Conservation (phyloP, 2,888 invertebrate genomes). For the Brachyopa scutellaris region DNA sequence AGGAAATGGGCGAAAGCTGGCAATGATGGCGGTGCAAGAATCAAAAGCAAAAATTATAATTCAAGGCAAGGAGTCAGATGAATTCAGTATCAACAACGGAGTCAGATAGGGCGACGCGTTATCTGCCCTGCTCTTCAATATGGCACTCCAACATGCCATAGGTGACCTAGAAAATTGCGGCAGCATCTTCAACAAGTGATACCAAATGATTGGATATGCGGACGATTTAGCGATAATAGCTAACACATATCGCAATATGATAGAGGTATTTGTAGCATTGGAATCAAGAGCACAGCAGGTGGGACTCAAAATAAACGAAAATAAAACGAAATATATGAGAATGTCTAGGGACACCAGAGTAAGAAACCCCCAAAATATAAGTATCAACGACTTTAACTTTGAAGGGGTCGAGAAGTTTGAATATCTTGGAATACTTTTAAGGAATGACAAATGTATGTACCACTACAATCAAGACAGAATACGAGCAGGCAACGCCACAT, state of each 20-base stretch:
- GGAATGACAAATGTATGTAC: not conserved
- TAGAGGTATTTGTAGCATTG: not conserved
- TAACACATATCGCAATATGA: not conserved
- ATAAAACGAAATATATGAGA: too few species aligned
- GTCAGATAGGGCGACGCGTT: too few species aligned
- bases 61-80: too few species aligned
- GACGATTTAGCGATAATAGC: not conserved
- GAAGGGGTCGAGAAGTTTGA: slow-evolving; percentile 7
- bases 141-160: not conserved
- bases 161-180: not conserved
- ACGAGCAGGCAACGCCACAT: not conserved
- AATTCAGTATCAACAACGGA: too few species aligned
- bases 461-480: not conserved
- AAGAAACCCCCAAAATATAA: not conserved
- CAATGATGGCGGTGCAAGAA: too few species aligned
- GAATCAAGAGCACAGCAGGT: too few species aligned
- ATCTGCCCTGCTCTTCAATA: not conserved
- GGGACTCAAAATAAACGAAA: too few species aligned
- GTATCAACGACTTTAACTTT: not conserved
- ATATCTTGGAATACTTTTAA: not conserved
- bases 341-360: too few species aligned
- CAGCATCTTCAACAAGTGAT: not conserved
- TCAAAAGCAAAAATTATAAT: too few species aligned
- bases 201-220: not conserved
- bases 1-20: too few species aligned